These are phyloP conservation scores for Eledona agricola DNA, from an alignment of 2,888 invertebrate species.

Conservation along the genomic window DNA sequence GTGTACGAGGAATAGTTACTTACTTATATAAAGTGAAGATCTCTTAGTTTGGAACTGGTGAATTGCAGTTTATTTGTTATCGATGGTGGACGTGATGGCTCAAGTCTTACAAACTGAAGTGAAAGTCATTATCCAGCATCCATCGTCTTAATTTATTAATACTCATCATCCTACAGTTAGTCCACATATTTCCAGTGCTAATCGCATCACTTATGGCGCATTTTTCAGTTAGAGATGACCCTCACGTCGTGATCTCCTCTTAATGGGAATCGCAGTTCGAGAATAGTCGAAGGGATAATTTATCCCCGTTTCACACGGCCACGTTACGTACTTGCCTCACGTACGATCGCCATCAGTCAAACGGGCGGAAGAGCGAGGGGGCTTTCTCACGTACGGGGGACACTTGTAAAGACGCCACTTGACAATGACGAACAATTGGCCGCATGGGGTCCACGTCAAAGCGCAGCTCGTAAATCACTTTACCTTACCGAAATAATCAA, in stretches of 20 bases:
- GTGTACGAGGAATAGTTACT: no score
- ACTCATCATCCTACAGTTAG: slow-evolving; percentile 44
- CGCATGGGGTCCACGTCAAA: slow-evolving; percentile 44
- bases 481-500: slow-evolving; percentile 23
- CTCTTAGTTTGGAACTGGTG: no score
- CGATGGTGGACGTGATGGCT: no score
- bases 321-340: slow-evolving; percentile 41
- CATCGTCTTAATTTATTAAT: slow-evolving; percentile 45
- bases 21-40: no score
- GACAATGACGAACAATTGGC: slow-evolving; percentile 48
- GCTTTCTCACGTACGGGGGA: slow-evolving; percentile 35
- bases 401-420: slow-evolving; percentile 44
- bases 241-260: slow-evolving; percentile 46
- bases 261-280: slow-evolving; percentile 24
- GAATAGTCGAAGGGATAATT: slow-evolving; percentile 14
- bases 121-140: slow-evolving; percentile 43
- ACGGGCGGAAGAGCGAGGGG: slow-evolving; percentile 15
- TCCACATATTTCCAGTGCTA: slow-evolving; percentile 51
- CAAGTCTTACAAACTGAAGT: slow-evolving; percentile 35
- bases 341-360: slow-evolving; percentile 46
- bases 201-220: slow-evolving; percentile 50
- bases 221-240: slow-evolving; percentile 51
- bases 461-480: slow-evolving; percentile 13
- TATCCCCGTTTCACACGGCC: slow-evolving; percentile 13
- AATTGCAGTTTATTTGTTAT: no score